phyloP scores from a whole-genome alignment of 1,140 invertebrate genomes.

The Aphaenogaster floridana region DNA sequence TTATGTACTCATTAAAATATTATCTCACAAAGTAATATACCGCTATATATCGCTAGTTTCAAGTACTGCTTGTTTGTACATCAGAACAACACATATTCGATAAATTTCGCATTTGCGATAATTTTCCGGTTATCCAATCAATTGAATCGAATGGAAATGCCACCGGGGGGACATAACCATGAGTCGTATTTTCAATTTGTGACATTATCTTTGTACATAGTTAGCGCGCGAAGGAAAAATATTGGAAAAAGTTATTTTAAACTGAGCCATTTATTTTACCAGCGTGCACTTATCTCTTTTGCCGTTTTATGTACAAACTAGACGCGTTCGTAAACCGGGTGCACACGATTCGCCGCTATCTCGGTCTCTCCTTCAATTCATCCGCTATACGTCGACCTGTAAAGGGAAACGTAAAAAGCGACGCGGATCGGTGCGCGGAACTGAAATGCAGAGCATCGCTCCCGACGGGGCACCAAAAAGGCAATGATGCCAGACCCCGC shows the following conservation, averaged over 20 bases:
- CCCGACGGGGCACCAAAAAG: slow-evolving; percentile 56
- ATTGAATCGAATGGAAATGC: neutral
- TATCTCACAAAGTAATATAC: neutral
- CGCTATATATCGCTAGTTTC: neutral
- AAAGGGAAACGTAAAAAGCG: slow-evolving; percentile 46
- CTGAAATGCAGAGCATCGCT: slow-evolving; percentile 38
- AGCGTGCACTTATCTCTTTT: neutral
- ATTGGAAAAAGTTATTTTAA: slow-evolving; percentile 20
- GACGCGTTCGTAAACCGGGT: neutral
- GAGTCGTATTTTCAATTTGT: neutral
- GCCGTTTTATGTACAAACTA: neutral
- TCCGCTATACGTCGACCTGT: neutral
- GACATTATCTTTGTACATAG: neutral
- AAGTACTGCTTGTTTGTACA: neutral
- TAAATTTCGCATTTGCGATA: neutral
- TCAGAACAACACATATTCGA: neutral
- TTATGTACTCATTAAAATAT: neutral
- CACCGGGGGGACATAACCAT: neutral
- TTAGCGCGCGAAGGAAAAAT: neutral
- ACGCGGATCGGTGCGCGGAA: slow-evolving; percentile 19
- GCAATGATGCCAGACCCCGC: slow-evolving; percentile 16
- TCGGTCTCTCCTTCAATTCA: slow-evolving; percentile 33
- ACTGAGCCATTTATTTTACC: neutral
- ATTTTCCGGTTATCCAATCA: neutral
- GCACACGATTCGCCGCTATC: slow-evolving; percentile 41